phyloP scores from a whole-genome alignment of 2,888 invertebrate genomes.

The Empis stercorea region DNA sequence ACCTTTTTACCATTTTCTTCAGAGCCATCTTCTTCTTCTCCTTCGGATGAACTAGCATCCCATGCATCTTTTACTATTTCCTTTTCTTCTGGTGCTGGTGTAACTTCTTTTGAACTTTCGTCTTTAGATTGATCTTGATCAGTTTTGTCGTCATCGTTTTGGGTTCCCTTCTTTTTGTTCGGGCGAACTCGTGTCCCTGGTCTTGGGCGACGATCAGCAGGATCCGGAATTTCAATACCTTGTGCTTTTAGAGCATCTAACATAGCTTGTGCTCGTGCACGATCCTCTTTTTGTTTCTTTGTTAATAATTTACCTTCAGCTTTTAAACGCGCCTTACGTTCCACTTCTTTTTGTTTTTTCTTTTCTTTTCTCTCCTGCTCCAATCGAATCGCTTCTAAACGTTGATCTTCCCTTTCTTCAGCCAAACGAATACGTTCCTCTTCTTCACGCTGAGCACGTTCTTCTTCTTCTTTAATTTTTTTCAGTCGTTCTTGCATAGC shows the following conservation, averaged over 20 bases:
- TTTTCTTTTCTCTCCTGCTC: constrained; percentile 81
- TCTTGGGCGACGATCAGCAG: constrained; percentile 47
- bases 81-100: constrained; percentile 19
- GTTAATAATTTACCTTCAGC: constrained; percentile 93
- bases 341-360: constrained; percentile 86
- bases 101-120: constrained; percentile 16
- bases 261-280: constrained; percentile 77
- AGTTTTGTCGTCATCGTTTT: constrained; percentile 27
- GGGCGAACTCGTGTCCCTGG: constrained; percentile 64
- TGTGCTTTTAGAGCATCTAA: constrained; percentile 80
- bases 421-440: constrained; percentile 64
- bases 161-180: constrained; percentile 48
- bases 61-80: constrained; percentile 62
- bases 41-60: constrained; percentile 57
- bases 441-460: constrained; percentile 53
- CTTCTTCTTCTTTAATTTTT: constrained; percentile 81
- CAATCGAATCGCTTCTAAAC: constrained; percentile 59
- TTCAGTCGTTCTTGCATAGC: constrained; percentile 88
- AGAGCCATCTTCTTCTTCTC: constrained; percentile 37
- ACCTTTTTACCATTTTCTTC: constrained; percentile 32
- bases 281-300: constrained; percentile 84
- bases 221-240: constrained; percentile 68
- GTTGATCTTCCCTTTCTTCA: constrained; percentile 59
- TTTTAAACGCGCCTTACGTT: constrained; percentile 81
- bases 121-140: constrained; percentile 15